These are phyloP conservation scores for Coenonympha glycerion DNA, from an alignment of 2,888 invertebrate genomes.

Conservation along the genomic window DNA sequence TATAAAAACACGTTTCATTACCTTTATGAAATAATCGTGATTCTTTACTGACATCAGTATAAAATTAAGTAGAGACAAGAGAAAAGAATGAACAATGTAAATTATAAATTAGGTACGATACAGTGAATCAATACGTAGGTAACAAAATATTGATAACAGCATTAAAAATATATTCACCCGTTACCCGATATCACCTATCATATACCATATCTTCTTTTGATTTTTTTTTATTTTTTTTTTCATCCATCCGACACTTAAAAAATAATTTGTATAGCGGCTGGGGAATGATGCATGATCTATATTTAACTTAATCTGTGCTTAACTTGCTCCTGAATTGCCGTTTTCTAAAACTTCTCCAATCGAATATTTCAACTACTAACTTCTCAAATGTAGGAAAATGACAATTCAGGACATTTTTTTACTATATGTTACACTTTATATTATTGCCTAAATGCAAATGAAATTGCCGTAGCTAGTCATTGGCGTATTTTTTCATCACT, in stretches of 20 bases:
- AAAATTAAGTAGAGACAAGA: constrained; percentile 17
- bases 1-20: constrained; percentile 34
- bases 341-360: constrained; percentile 5
- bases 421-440: background rate
- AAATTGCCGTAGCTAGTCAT: constrained; percentile 11
- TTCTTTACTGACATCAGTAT: constrained; percentile 20
- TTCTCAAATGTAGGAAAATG: background rate
- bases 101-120: constrained; percentile 31
- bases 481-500: background rate
- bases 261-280: constrained; percentile 69
- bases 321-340: constrained; percentile 15
- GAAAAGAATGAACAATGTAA: constrained; percentile 27
- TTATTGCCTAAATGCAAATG: background rate
- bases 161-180: constrained; percentile 45
- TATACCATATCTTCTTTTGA: constrained; percentile 50
- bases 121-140: constrained; percentile 24
- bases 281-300: constrained; percentile 68
- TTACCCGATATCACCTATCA: constrained; percentile 60
- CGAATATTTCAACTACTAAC: too few species aligned
- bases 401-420: constrained; percentile 6
- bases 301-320: constrained; percentile 15
- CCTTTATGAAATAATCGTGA: constrained; percentile 33
- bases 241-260: constrained; percentile 67
- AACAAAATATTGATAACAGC: constrained; percentile 26
- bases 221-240: constrained; percentile 49